A percentile compares a stretch with the other conserved stretches of the same genome.
These are phyloP conservation scores for Creontiades dilutus DNA, from an alignment of 2,888 invertebrate genomes.

Conservation along the genomic window DNA sequence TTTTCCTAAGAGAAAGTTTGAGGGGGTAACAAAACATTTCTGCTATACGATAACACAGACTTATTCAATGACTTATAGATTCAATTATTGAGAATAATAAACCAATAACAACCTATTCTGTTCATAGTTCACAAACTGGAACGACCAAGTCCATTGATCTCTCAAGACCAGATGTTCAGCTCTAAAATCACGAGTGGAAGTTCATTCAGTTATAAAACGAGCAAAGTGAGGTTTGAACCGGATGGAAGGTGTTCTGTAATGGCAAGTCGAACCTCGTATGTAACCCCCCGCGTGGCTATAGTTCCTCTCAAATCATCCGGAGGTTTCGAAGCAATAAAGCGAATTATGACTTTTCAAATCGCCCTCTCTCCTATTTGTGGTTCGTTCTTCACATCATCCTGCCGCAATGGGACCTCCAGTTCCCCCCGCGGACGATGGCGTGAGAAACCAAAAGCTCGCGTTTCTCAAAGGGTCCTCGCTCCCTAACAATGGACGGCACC, in stretches of 20 bases:
- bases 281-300: not conserved
- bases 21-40: too few species aligned
- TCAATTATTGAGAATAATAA: too few species aligned
- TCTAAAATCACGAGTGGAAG: too few species aligned
- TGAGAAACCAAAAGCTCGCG: constrained; percentile 34
- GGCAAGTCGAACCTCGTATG: not conserved
- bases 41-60: too few species aligned
- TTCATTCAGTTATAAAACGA: not conserved
- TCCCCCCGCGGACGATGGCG: not conserved
- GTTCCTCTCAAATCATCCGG: not conserved
- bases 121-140: too few species aligned
- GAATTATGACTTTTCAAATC: constrained; percentile 17
- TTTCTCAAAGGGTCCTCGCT: constrained; percentile 6
- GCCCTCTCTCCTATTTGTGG: constrained; percentile 31
- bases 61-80: too few species aligned
- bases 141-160: too few species aligned
- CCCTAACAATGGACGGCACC: not conserved
- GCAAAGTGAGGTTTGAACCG: not conserved
- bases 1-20: too few species aligned
- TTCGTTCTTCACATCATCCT: not conserved
- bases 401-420: not conserved
- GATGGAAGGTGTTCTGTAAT: not conserved
- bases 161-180: too few species aligned
- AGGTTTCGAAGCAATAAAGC: not conserved
- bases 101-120: too few species aligned